These are phyloP conservation scores for Euthynnus affinis DNA, from an alignment of 2,797 vertebrate species.

Conservation along the genomic window DNA sequence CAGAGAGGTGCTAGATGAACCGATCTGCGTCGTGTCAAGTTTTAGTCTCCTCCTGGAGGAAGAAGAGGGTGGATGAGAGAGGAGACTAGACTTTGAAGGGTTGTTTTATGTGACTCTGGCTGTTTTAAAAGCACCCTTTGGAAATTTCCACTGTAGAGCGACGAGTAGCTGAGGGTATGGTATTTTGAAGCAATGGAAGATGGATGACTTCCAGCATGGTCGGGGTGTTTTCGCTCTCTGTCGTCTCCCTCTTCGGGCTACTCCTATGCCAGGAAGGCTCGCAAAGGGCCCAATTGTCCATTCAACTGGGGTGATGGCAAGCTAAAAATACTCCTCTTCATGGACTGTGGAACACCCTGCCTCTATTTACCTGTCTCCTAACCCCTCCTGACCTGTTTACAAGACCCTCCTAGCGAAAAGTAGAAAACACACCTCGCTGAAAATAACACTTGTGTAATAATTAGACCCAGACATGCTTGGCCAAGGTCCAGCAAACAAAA, in stretches of 20 bases:
- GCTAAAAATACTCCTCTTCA: slow-evolving; percentile 85
- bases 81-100: slow-evolving; percentile 46
- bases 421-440: slow-evolving; percentile 78
- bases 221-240: slow-evolving; percentile 79
- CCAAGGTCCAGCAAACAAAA: slow-evolving; percentile 81
- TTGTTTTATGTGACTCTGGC: slow-evolving; percentile 66
- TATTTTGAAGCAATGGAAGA: slow-evolving; percentile 78
- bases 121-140: slow-evolving; percentile 58
- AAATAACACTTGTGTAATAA: slow-evolving; percentile 85
- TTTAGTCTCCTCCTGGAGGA: slow-evolving; percentile 59
- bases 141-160: slow-evolving; percentile 86
- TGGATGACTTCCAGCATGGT: slow-evolving; percentile 80
- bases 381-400: slow-evolving; percentile 86
- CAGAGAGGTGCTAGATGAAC: slow-evolving; percentile 81
- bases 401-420: slow-evolving; percentile 62
- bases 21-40: slow-evolving; percentile 48
- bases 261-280: slow-evolving; percentile 80
- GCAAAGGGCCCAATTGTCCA: slow-evolving; percentile 86
- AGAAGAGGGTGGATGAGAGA: slow-evolving; percentile 31
- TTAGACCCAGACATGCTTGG: slow-evolving; percentile 77
- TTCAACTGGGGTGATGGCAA: slow-evolving; percentile 75
- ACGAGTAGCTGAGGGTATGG: slow-evolving; percentile 50
- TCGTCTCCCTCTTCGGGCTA: slow-evolving; percentile 62
- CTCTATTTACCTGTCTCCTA: slow-evolving; percentile 84
- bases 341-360: slow-evolving; percentile 76